These are phyloP conservation scores for Xiphias gladius DNA, from an alignment of 2,113 vertebrate genomes.

Conservation along the genomic window DNA sequence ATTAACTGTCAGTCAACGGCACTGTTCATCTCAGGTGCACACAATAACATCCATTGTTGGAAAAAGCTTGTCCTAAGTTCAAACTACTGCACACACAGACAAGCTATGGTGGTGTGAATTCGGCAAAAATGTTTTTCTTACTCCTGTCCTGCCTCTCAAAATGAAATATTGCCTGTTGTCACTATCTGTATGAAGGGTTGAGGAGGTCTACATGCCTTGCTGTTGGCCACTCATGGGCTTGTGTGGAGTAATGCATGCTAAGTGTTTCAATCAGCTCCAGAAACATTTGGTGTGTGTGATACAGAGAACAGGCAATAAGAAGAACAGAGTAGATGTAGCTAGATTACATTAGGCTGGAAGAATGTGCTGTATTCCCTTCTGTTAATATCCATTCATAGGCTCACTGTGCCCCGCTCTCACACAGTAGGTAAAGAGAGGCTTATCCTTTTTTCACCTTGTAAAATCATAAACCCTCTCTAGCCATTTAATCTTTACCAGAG, in stretches of 20 bases:
- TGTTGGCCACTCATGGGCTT: slow-evolving; percentile 9
- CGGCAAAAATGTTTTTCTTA: slow-evolving; percentile 25
- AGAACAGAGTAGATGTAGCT: slow-evolving; percentile 54
- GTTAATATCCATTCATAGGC: slow-evolving; percentile 7
- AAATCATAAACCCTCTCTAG: slow-evolving; percentile 10
- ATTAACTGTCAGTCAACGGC: slow-evolving; percentile 64
- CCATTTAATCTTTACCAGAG: slow-evolving; percentile 3
- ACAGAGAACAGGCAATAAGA: slow-evolving; percentile 54
- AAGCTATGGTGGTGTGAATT: slow-evolving; percentile 38
- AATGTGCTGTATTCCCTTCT: slow-evolving; percentile 46
- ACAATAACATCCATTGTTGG: slow-evolving; percentile 64
- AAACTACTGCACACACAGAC: slow-evolving; percentile 57
- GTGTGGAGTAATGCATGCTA: slow-evolving; percentile 59
- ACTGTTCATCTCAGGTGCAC: slow-evolving; percentile 55
- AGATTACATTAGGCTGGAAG: slow-evolving; percentile 63
- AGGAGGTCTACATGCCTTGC: slow-evolving; percentile 33
- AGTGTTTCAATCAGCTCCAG: slow-evolving; percentile 45
- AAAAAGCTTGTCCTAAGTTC: slow-evolving; percentile 47
- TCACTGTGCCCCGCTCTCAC: not conserved
- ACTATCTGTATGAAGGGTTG: slow-evolving; percentile 9
- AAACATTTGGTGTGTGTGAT: slow-evolving; percentile 43
- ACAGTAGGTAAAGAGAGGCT: not conserved
- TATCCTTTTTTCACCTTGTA: slow-evolving; percentile 22
- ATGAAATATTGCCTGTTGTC: slow-evolving; percentile 19
- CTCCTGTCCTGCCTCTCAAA: not conserved